A percentile compares a stretch with the other conserved stretches of the same genome.
Conservation (phyloP, 1,140 invertebrate genomes). For the Drosophila kurseongensis region DNA sequence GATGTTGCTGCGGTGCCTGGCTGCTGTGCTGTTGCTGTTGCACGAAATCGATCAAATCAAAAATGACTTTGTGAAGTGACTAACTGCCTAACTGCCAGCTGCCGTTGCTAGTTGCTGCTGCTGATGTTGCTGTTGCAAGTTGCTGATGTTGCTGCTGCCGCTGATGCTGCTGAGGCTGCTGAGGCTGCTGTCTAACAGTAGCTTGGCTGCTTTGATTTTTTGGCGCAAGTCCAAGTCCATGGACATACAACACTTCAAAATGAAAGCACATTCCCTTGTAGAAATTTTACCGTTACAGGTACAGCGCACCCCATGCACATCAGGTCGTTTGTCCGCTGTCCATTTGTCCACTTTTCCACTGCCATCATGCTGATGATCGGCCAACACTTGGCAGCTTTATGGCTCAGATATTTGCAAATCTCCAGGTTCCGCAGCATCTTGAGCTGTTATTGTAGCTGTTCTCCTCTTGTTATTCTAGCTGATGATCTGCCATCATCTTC, state of each 20-base stretch:
- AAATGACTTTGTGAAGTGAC: conserved; percentile 83
- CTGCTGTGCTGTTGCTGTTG: conserved; percentile 41
- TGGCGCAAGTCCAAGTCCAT: conserved; percentile 49
- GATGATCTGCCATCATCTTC: conserved; percentile 67
- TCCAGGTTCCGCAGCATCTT: conserved; percentile 48
- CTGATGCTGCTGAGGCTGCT: conserved; percentile 11
- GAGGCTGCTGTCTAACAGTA: conserved; percentile 66
- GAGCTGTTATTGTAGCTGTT: conserved; percentile 78
- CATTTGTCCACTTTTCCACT: conserved; percentile 13
- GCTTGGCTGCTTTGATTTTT: conserved; percentile 62
- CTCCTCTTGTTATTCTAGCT: conserved; percentile 73
- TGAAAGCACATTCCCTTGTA: conserved; percentile 83
- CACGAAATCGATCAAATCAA: conserved; percentile 83
- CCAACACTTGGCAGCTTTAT: conserved; percentile 81
- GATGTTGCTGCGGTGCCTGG: conserved; percentile 23
- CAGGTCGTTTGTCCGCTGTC: conserved; percentile 64
- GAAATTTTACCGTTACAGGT: conserved; percentile 79
- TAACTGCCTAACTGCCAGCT: conserved; percentile 80
- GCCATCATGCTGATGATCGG: conserved; percentile 54
- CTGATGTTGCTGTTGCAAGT: conserved; percentile 38
- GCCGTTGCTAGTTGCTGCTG: conserved; percentile 59
- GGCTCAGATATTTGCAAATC: conserved; percentile 80
- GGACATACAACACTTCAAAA: conserved; percentile 81
- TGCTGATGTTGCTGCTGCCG: conserved; percentile 24
- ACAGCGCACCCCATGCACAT: conserved; percentile 54